Evolutionary conservation across 1,140 invertebrate species (phyloP).

Genomic region (Bombus balteatus): DNA sequence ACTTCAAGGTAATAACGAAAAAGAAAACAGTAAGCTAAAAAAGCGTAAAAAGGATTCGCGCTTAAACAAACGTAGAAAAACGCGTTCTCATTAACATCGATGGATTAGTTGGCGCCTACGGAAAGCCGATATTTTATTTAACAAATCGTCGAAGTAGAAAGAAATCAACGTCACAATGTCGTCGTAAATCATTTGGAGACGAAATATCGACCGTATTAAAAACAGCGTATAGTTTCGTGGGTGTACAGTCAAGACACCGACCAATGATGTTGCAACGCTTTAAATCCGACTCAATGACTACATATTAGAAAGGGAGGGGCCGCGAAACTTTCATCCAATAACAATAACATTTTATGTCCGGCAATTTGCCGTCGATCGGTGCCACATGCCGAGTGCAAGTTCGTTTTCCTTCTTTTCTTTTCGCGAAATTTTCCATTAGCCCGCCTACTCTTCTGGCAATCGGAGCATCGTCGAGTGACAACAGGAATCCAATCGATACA

Average conservation of each 20-base stretch:
- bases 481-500: conserved; percentile 31
- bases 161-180: neutral
- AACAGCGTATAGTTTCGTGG: neutral
- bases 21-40: neutral
- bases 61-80: neutral
- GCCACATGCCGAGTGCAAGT: neutral
- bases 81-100: neutral
- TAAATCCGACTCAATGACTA: neutral
- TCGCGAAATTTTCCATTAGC: neutral
- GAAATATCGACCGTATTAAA: neutral
- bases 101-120: neutral
- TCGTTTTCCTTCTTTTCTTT: neutral
- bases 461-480: conserved; percentile 13
- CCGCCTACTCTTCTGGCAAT: neutral
- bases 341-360: neutral
- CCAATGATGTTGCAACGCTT: neutral
- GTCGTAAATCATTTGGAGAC: neutral
- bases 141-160: neutral
- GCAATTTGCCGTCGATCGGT: neutral
- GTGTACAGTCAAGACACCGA: neutral
- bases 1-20: neutral
- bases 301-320: neutral
- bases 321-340: neutral
- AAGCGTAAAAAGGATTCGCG: neutral
- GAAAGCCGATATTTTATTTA: neutral